Percentiles rank a stretch among this genome's conserved stretches.
These are phyloP conservation scores for Orchestia grillus DNA, from an alignment of 1,140 invertebrate species.

Conservation along the genomic window DNA sequence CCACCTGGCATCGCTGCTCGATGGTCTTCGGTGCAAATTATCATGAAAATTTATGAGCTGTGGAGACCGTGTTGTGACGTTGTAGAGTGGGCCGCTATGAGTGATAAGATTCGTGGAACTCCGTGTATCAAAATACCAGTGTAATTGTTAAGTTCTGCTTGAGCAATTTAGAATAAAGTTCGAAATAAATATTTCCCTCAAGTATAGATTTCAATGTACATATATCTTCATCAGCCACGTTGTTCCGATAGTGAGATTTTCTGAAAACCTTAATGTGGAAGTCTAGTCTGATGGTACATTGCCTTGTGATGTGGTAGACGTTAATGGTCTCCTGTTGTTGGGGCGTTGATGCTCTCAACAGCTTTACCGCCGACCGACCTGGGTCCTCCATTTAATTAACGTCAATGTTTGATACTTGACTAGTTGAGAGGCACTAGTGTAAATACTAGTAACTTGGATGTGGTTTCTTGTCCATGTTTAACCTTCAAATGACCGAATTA, in stretches of 20 bases:
- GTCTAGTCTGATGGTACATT: background rate
- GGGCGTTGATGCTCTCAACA: background rate
- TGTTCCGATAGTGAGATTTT: background rate
- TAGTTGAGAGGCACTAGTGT: background rate
- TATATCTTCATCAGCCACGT: background rate
- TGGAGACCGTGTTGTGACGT: too few relatives aligned
- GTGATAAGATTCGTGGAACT: background rate
- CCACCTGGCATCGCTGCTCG: background rate
- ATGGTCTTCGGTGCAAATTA: too few relatives aligned
- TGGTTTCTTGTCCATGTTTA: background rate
- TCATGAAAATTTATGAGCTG: too few relatives aligned
- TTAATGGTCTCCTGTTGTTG: background rate
- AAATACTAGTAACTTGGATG: background rate
- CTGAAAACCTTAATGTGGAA: background rate
- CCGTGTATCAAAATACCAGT: background rate
- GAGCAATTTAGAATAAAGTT: background rate
- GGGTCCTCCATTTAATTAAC: background rate
- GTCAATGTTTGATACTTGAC: background rate
- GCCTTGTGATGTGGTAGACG: background rate
- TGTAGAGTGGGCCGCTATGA: background rate
- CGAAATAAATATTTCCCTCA: background rate
- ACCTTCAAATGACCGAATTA: too few relatives aligned
- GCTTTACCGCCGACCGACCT: background rate
- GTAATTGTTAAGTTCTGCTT: background rate
- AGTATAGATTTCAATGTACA: background rate